Evolutionary conservation across 2,113 vertebrate species (phyloP), one percentile per base, ranked within the genome.

Genomic region (Halcyon malimbica): DNA sequence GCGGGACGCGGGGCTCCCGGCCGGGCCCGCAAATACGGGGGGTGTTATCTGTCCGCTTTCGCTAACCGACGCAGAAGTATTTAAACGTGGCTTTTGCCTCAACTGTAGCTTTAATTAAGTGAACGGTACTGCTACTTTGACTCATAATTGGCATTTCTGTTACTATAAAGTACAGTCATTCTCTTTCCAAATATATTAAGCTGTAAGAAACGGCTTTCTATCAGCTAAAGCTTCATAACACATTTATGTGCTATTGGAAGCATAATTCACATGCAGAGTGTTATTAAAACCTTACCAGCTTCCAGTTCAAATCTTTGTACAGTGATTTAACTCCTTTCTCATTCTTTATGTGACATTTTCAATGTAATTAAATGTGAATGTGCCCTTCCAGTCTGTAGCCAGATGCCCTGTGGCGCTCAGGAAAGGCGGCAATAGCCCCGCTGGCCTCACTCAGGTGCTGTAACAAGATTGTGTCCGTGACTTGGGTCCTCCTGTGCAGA

Each of bases 221-320:
- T 35, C 50, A 87, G 39, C 86, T 83, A 64, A 89, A 87, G 56
- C 73, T 87, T 87, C 82, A 64, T 67, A 89, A 94, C 93, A 70
- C 28, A 80, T 83, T 93, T 93, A 44, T 65, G 57, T 77, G 83
- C 89, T 92, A 94, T 91, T 96, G 65, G 77, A 92, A 85, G 46
- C 62, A 60, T 89, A 90, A 96, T 54, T 97, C 77, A 94, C 37
- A 21, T 50, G 50, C 33, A 39, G 70, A 60, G 48, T 42, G 48
- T 94, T 97, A 92, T 87, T 96, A 96, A 90, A 92, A 54, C 68
- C 56, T 71, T 77, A 79, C 35, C 11, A 31, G 54, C 76, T 96
- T 80, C 82, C 48, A 84, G 28, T 92, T 89, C 86, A 95, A 93
- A 69, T 95, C 76, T 97, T 90, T 91, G 35, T 63, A 29, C 2